Conservation (phyloP, 2,888 invertebrate genomes). For the Esperia sulphurella region DNA sequence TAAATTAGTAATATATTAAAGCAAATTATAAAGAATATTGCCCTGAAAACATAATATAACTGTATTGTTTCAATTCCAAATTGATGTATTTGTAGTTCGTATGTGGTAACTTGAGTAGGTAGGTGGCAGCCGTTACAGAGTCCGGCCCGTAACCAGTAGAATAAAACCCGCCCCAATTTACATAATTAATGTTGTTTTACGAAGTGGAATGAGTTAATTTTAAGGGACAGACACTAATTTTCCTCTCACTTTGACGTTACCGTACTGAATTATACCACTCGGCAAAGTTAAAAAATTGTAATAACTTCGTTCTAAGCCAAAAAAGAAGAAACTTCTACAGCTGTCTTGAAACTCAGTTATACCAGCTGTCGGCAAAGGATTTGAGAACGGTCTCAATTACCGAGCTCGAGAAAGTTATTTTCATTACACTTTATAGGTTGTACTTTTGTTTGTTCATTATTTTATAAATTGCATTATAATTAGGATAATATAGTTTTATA, state of each 20-base stretch:
- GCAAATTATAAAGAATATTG: too few species aligned
- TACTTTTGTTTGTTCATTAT: too few species aligned
- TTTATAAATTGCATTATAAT: too few species aligned
- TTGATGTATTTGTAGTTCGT: too few species aligned
- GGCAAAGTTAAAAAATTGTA: conserved; percentile 44
- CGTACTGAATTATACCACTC: conserved; percentile 29
- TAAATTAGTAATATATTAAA: too few species aligned
- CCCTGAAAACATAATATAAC: too few species aligned
- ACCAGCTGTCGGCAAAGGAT: conserved; percentile 55
- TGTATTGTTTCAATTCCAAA: too few species aligned
- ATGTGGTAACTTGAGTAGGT: background rate
- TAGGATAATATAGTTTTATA: too few species aligned
- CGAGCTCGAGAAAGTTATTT: conserved; percentile 43
- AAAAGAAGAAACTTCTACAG: conserved; percentile 41
- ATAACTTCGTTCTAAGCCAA: conserved; percentile 47
- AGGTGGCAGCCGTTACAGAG: conserved; percentile 1
- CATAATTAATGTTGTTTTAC: conserved; percentile 16
- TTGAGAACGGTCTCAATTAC: conserved; percentile 59
- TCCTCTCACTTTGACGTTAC: conserved; percentile 25
- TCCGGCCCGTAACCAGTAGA: conserved; percentile 5
- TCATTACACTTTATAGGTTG: conserved; percentile 20
- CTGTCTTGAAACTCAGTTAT: conserved; percentile 56
- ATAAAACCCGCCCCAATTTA: conserved; percentile 16
- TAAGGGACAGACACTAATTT: conserved; percentile 24
- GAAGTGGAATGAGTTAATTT: conserved; percentile 25